phyloP scores from a whole-genome alignment of 2,797 vertebrate species.

The Holocentrus rufus region DNA sequence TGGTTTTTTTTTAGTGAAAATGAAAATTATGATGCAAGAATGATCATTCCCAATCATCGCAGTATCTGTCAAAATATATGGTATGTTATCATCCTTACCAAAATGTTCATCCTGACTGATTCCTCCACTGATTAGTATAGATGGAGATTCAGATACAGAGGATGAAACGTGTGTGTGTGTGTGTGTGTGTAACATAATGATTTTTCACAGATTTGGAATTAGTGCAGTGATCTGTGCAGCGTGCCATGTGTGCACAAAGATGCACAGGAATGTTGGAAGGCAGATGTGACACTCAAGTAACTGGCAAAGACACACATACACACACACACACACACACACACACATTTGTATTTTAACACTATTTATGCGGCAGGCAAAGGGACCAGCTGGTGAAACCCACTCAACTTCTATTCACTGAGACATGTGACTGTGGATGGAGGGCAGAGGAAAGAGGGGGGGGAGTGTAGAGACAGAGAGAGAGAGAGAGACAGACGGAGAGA shows the following conservation, averaged over 20 bases:
- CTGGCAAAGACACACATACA: constrained; percentile 53
- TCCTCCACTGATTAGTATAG: constrained; percentile 5
- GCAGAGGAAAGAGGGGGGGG: constrained; percentile 28
- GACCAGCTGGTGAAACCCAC: constrained; percentile 79
- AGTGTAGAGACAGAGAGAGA: constrained; percentile 18
- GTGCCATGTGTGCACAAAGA: constrained; percentile 44
- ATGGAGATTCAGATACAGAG: not conserved
- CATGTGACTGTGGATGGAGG: constrained; percentile 62
- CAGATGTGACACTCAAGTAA: constrained; percentile 66
- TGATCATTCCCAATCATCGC: too few relatives aligned
- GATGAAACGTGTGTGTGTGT: constrained; percentile 6
- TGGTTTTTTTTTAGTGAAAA: too few relatives aligned
- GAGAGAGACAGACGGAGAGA: constrained; percentile 4
- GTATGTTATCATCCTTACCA: too few relatives aligned
- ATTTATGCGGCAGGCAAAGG: constrained; percentile 73
- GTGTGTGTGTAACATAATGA: constrained; percentile 28
- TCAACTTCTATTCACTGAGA: constrained; percentile 71
- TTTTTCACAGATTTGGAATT: constrained; percentile 35
- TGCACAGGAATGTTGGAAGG: constrained; percentile 51
- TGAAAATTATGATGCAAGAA: too few relatives aligned
- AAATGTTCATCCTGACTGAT: too few relatives aligned
- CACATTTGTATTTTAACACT: constrained; percentile 63
- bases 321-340: constrained; percentile 32
- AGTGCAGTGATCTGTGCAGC: constrained; percentile 23
- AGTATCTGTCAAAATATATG: too few relatives aligned